These are phyloP conservation scores for Monopterus albus DNA, from an alignment of 2,113 vertebrate species.

Conservation along the genomic window DNA sequence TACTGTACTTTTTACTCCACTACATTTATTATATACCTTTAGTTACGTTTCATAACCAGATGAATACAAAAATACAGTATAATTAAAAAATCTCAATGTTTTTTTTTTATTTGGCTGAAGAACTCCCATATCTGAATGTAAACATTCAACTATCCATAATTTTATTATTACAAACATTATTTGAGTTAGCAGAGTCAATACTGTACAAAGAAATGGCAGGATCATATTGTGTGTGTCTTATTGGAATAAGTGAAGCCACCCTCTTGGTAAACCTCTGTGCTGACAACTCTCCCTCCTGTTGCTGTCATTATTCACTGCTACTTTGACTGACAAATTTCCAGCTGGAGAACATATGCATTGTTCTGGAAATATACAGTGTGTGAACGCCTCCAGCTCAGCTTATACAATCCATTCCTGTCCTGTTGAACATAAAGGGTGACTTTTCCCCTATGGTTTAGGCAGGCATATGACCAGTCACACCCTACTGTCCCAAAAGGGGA, in stretches of 20 bases:
- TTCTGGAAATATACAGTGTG: not conserved
- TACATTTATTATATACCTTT: too few species aligned
- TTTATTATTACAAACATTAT: not conserved
- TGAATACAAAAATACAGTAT: too few species aligned
- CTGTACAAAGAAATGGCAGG: not conserved
- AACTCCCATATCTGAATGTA: too few species aligned
- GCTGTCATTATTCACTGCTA: not conserved
- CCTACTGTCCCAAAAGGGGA: conserved; percentile 58
- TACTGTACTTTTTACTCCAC: too few species aligned
- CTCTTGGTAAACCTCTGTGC: not conserved
- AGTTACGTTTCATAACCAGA: too few species aligned
- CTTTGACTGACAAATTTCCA: conserved; percentile 63
- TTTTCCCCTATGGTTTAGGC: conserved; percentile 43
- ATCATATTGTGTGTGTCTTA: not conserved
- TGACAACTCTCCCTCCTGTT: conserved; percentile 11
- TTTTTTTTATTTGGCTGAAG: too few species aligned
- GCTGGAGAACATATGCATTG: conserved; percentile 22
- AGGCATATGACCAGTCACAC: conserved; percentile 63
- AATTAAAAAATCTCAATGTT: too few species aligned
- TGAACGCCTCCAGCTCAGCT: not conserved
- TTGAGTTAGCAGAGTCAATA: not conserved
- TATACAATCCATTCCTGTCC: conserved; percentile 24
- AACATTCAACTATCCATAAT: conserved; percentile 2
- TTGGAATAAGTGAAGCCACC: not conserved
- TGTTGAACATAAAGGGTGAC: conserved; percentile 34